These are phyloP conservation scores for Pelobates fuscus DNA, from an alignment of 2,113 vertebrate genomes.

Conservation along the genomic window DNA sequence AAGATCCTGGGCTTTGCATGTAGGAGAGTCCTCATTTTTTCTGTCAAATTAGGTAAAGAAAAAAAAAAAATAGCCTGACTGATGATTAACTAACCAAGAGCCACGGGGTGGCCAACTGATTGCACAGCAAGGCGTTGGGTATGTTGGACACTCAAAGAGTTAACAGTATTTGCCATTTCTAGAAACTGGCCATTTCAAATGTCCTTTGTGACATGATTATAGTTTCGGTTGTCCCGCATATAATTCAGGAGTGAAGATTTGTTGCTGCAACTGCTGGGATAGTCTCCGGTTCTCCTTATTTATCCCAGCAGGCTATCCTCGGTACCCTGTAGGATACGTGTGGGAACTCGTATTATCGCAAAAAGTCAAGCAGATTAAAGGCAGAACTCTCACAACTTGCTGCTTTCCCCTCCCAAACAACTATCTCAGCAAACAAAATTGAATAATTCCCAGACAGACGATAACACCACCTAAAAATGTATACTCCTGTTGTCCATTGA, in stretches of 20 bases:
- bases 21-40: no score
- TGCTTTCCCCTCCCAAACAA: conserved; percentile 22
- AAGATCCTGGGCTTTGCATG: no score
- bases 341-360: conserved; percentile 24
- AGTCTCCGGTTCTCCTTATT: conserved; percentile 19
- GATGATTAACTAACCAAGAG: no score
- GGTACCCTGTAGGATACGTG: background rate
- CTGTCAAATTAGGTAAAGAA: no score
- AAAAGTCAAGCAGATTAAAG: conserved; percentile 24
- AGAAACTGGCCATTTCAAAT: background rate
- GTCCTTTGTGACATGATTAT: background rate
- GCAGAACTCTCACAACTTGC: background rate
- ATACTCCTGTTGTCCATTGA: no score
- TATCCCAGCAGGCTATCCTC: conserved; percentile 22
- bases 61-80: no score
- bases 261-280: conserved; percentile 14
- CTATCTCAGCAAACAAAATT: background rate
- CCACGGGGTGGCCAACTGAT: no score
- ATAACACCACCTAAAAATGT: no score
- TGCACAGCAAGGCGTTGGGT: no score
- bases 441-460: no score
- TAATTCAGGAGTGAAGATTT: background rate
- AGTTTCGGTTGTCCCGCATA: background rate
- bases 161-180: no score
- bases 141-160: no score